Evolutionary conservation across 2,888 invertebrate genomes (phyloP), one percentile per base, ranked within the genome.

Genomic region (Leucozona laternaria): DNA sequence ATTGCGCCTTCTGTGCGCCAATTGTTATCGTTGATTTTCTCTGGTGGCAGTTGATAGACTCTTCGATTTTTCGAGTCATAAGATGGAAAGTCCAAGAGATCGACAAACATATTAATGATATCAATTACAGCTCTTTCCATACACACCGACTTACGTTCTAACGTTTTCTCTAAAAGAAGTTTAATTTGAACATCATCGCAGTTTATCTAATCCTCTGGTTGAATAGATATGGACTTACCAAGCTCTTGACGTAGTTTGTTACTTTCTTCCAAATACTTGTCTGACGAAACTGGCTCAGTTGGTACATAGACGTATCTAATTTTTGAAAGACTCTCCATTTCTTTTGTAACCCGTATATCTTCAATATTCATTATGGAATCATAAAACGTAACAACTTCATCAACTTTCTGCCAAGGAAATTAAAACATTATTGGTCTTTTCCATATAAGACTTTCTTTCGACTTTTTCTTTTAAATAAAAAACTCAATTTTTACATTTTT

Each of bases 71-170:
- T 82, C 93, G 94, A 71, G 95, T 94, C 91, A 4, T 79, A 37
- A 0, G 82, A 86, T 1, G 90, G 90, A 62, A 91, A 90, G 6
- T 92, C 89, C 11, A 91, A 79, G 40, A 95, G 94, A 34, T 94
- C 94, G 80, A 97, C 93, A 89, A 97, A 97, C 92, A 96, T 96
- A 88, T 96, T 94, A 31, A 97, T 95, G 40, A 97, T 93, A 89
- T 96, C 96, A 53, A 96, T 95, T 0, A 96, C 96, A 34, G 97
- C 95, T 84, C 95, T 94, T 92, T 97, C 97, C 31, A 96, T 95
- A 25, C 94, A 94, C n/a, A 93, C 92, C 0, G 95, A 95, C 91
- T 94, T 95, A 55, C 93, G 91, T 90, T 95, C 94, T 6, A 95
- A 90, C 68, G 94, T 93, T 66, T 91, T 90, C 15, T 93, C 94